These are phyloP conservation scores for Pseudocheirus occidentalis DNA, from an alignment of 2,797 vertebrate species.

Conservation along the genomic window DNA sequence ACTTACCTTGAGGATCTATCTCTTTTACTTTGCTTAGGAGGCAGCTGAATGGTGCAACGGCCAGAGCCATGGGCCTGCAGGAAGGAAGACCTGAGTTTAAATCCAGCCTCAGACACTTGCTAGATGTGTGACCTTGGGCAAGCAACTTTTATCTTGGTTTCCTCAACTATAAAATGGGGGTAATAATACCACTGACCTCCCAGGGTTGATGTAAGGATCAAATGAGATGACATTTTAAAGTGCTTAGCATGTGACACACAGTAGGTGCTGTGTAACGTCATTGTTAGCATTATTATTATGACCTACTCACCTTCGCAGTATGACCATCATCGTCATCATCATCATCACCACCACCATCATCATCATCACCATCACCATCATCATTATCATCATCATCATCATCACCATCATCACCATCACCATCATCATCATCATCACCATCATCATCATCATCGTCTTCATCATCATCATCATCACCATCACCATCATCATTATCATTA, in stretches of 20 bases:
- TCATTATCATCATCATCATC: too few relatives aligned
- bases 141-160: background rate
- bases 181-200: accelerated
- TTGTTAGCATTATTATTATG: background rate
- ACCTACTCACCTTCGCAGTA: background rate
- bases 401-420: too few relatives aligned
- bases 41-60: background rate
- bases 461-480: background rate
- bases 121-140: background rate
- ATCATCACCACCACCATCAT: too few relatives aligned
- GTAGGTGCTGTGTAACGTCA: background rate
- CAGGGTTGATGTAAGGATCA: background rate
- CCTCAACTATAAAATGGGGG: background rate
- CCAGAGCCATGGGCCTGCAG: background rate
- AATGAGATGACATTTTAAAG: accelerated
- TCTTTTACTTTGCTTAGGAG: background rate
- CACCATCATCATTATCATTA: background rate
- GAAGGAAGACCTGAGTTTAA: background rate
- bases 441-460: background rate
- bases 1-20: background rate
- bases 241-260: accelerated
- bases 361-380: background rate
- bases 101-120: background rate
- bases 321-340: too few relatives aligned
- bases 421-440: background rate